These are phyloP conservation scores for Epinephelus malabaricus DNA, from an alignment of 2,797 vertebrate genomes.

Conservation along the genomic window DNA sequence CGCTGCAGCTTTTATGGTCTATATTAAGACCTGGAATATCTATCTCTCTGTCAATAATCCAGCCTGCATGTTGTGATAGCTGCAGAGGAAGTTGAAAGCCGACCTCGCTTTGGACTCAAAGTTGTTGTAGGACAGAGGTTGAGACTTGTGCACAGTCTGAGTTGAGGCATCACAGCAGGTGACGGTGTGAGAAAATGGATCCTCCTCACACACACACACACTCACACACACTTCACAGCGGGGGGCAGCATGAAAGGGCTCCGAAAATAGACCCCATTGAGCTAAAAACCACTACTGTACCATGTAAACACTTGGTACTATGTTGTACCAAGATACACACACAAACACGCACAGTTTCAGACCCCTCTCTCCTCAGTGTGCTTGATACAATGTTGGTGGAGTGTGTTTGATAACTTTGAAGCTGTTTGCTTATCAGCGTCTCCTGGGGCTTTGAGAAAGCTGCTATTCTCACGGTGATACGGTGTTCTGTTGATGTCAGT, in stretches of 20 bases:
- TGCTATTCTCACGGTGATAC: conserved; percentile 54
- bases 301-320: conserved; percentile 29
- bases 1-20: conserved; percentile 1
- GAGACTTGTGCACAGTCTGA: conserved; percentile 46
- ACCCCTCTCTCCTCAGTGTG: conserved; percentile 17
- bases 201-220: conserved; percentile 33
- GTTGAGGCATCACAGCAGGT: conserved; percentile 63
- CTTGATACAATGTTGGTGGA: conserved; percentile 41
- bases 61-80: conserved; percentile 72
- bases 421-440: conserved; percentile 27
- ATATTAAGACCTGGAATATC: not conserved
- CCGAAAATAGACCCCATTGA: conserved; percentile 61
- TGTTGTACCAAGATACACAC: conserved; percentile 26
- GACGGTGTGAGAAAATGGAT: conserved; percentile 67
- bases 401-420: conserved; percentile 30
- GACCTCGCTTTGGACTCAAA: conserved; percentile 42
- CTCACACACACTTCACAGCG: conserved; percentile 37
- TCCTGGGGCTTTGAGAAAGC: conserved; percentile 47
- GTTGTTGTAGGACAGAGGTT: conserved; percentile 47
- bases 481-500: conserved; percentile 29
- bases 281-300: conserved; percentile 54
- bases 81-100: conserved; percentile 69
- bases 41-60: conserved; percentile 11
- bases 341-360: conserved; percentile 10
- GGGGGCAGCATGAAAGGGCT: conserved; percentile 73